These are phyloP conservation scores for Eospalax fontanierii DNA, from an alignment of 2,797 vertebrate species.

Conservation along the genomic window DNA sequence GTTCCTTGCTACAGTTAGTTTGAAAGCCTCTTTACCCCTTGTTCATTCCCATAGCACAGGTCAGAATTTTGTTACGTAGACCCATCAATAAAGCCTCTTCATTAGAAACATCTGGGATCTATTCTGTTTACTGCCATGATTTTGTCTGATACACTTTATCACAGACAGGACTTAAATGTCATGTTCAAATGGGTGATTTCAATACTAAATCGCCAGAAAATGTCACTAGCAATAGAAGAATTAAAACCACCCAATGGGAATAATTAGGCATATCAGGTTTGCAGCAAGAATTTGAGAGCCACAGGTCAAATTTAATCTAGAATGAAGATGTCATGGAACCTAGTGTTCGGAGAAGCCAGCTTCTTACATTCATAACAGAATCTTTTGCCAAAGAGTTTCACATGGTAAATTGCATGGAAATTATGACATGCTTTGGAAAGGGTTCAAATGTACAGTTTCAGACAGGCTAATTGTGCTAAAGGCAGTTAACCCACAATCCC, in stretches of 20 bases:
- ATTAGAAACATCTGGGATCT: constrained; percentile 66
- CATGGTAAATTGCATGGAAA: constrained; percentile 69
- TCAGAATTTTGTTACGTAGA: constrained; percentile 65
- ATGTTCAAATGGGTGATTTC: constrained; percentile 52
- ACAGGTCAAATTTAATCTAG: constrained; percentile 34
- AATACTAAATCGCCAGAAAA: constrained; percentile 68
- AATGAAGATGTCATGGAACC: constrained; percentile 64
- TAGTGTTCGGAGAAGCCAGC: constrained; percentile 25
- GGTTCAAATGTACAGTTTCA: constrained; percentile 66
- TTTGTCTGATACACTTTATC: constrained; percentile 61
- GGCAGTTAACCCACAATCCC: constrained; percentile 20
- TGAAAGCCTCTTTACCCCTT: constrained; percentile 9
- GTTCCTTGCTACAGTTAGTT: not conserved
- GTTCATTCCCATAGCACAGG: constrained; percentile 35
- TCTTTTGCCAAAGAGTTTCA: constrained; percentile 69
- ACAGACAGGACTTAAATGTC: constrained; percentile 43
- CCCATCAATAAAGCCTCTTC: constrained; percentile 44
- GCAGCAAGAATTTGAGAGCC: constrained; percentile 63
- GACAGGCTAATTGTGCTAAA: constrained; percentile 52
- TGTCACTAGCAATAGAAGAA: constrained; percentile 62
- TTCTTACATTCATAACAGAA: constrained; percentile 30
- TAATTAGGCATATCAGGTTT: constrained; percentile 65
- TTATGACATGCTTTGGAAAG: constrained; percentile 67
- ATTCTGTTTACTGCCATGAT: constrained; percentile 61
- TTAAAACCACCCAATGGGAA: constrained; percentile 65